Evolutionary conservation across 2,797 vertebrate genomes (phyloP).

Genomic region (Sylvia borin): DNA sequence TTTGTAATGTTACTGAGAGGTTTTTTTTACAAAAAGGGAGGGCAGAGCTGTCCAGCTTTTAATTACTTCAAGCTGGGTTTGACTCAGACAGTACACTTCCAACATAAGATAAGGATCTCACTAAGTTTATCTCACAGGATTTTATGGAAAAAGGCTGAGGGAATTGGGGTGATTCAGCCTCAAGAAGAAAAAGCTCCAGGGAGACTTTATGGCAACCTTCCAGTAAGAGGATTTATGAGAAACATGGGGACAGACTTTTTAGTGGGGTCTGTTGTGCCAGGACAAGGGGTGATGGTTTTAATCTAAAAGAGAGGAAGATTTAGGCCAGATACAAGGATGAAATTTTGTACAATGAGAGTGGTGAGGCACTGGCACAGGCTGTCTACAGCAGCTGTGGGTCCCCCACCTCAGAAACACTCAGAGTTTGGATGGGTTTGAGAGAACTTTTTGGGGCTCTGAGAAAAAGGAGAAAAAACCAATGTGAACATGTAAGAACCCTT

Average conservation of each 20-base stretch:
- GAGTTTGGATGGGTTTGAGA: background rate
- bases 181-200: background rate
- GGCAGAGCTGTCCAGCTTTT: background rate
- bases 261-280: background rate
- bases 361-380: background rate
- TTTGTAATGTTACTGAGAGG: background rate
- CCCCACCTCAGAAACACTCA: background rate
- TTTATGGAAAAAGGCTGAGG: background rate
- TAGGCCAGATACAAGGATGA: background rate
- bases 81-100: background rate
- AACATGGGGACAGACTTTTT: background rate
- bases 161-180: background rate
- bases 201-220: background rate
- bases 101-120: background rate
- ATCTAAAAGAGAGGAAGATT: background rate
- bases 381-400: background rate
- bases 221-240: background rate
- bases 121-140: background rate
- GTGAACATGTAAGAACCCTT: rapidly evolving
- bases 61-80: background rate
- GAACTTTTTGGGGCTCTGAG: background rate
- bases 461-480: background rate
- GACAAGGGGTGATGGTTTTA: background rate
- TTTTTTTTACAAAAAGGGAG: background rate
- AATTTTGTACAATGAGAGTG: background rate